Percentiles rank a stretch among this genome's conserved stretches.
Conservation (phyloP, 2,113 vertebrate genomes). For the Zapus hudsonius region DNA sequence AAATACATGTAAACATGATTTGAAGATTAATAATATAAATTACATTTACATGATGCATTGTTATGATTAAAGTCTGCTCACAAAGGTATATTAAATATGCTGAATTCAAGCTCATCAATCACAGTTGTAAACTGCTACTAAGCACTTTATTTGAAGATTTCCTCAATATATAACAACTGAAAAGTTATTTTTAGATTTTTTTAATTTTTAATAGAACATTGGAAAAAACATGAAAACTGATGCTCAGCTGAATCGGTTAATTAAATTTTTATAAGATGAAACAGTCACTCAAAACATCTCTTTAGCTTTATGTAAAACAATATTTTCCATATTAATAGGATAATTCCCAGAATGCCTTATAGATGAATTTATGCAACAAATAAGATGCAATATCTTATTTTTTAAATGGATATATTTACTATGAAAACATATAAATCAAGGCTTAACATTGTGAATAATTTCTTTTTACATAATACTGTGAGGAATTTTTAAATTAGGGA, state of each 20-base stretch:
- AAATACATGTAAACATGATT: not conserved
- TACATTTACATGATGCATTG: not conserved
- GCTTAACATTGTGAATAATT: not conserved
- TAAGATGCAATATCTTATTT: not conserved
- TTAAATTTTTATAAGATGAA: not conserved
- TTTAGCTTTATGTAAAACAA: not conserved
- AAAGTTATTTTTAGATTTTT: too few species aligned
- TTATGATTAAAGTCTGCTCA: constrained; percentile 14
- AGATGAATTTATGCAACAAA: not conserved
- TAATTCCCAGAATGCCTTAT: not conserved
- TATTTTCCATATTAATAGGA: not conserved
- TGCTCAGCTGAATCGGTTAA: not conserved
- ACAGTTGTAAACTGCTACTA: not conserved
- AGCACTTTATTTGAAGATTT: not conserved
- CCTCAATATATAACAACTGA: too few species aligned
- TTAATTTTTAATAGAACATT: not conserved
- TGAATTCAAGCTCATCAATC: constrained; percentile 8
- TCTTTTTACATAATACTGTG: not conserved
- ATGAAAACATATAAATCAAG: constrained; percentile 24
- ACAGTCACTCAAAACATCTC: not conserved
- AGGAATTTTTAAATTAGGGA: too few species aligned
- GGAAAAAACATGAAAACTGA: too few species aligned
- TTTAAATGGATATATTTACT: not conserved
- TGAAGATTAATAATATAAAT: constrained; percentile 42
- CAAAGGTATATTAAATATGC: not conserved